Base-by-base conservation (phyloP, 2,797 vertebrate species). In the Enteromius trimaculatus region DNA sequence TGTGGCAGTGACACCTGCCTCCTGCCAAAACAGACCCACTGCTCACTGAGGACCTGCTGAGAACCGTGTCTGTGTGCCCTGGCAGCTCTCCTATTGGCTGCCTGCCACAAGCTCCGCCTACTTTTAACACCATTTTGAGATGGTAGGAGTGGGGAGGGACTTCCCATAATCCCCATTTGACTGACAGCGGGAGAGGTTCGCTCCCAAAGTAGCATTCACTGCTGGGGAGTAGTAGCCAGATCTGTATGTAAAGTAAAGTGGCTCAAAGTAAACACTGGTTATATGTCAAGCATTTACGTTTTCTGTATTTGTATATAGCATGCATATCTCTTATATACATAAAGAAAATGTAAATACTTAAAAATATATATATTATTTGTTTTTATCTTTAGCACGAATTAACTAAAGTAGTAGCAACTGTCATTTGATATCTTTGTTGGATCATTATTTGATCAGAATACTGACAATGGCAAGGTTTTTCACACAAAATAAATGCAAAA, bases 131-230 rank as follows among this genome's bases (percentile, higher is more conserved):
- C 90, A 88, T 89, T 91, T 91, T 90, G 88, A 91, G 92, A 90
- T 91, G 93, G 89, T 86, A 34, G 77, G 88, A 83, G 88, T 87
- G 83, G 86, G 90, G 92, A 92, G 92, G 91, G 88, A 90, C 91
- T 89, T 89, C 86, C 87, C 81, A 88, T 94, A 94, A 92, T 94
- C 92, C 92, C 92, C 88, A 79, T 93, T 94, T 95, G 93, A 95
- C 94, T 93, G 92, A 90, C 93, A 91, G 92, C 92, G 86, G 90
- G 94, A 93, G 90, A 90, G 89, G 91, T 89, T 91, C 90, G 91
- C 90, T 92, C 90, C 62, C 91, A 80, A 91, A 92, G 91, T 90
- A 90, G 88, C 89, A 90, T 88, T 89, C 86, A 92, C 87, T 84
- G 55, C 70, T 13, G 74, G 70, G 31, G 4, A 39, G 65, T 11